Percentiles rank a stretch among this genome's conserved stretches.
These are phyloP conservation scores for Aplodontia rufa DNA, from an alignment of 2,113 vertebrate species.

Conservation along the genomic window DNA sequence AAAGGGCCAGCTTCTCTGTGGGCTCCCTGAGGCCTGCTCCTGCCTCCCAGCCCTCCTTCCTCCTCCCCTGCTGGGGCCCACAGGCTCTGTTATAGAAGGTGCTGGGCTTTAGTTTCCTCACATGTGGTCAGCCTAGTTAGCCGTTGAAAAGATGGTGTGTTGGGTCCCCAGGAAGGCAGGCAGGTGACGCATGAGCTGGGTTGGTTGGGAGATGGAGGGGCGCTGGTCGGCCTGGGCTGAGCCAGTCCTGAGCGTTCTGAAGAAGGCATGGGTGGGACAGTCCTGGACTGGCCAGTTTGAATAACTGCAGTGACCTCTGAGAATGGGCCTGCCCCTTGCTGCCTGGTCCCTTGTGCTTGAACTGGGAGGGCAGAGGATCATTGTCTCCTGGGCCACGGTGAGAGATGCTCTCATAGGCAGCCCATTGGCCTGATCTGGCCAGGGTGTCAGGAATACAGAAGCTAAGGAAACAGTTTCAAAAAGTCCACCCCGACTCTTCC, in stretches of 20 bases:
- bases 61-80: not conserved
- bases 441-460: not conserved
- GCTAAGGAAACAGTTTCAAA: not conserved
- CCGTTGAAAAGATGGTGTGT: not conserved
- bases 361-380: too few species aligned
- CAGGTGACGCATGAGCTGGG: not conserved
- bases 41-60: rapidly evolving
- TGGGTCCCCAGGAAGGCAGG: not conserved
- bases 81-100: rapidly evolving
- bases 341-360: not conserved
- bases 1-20: not conserved
- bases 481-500: rapidly evolving
- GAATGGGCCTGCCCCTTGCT: not conserved
- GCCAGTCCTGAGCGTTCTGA: not conserved
- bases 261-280: not conserved
- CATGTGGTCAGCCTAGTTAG: too few species aligned
- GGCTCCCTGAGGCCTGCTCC: not conserved
- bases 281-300: not conserved
- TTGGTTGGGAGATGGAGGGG: not conserved
- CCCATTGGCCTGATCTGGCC: not conserved
- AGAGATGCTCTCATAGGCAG: not conserved
- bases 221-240: not conserved
- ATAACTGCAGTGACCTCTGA: not conserved
- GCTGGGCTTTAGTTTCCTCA: not conserved
- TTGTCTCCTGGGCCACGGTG: too few species aligned